Percentiles rank a stretch among this genome's conserved stretches.
Evolutionary conservation across 1,140 invertebrate genomes (phyloP).

Genomic region (Hetaerina americana): DNA sequence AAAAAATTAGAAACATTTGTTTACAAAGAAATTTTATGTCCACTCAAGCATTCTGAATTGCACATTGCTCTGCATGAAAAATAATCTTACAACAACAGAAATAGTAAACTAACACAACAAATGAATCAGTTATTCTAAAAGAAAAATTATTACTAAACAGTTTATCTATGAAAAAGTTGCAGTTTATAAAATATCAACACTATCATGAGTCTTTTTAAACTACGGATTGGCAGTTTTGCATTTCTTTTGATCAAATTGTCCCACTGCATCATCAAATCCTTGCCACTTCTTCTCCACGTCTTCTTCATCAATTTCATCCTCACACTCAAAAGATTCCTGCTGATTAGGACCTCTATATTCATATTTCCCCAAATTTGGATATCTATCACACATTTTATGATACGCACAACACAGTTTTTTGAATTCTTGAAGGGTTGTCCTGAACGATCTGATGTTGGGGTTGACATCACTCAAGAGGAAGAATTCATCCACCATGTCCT

Average conservation of each 20-base stretch:
- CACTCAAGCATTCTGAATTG: too few relatives aligned
- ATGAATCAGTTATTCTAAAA: too few relatives aligned
- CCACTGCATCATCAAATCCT: slow-evolving; percentile 2
- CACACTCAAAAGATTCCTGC: background rate
- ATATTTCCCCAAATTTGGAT: slow-evolving; percentile 56
- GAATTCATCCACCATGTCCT: slow-evolving; percentile 52
- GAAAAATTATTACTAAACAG: too few relatives aligned
- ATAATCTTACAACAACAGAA: too few relatives aligned
- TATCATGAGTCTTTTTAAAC: too few relatives aligned
- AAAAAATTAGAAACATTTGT: too few relatives aligned
- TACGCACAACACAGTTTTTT: slow-evolving; percentile 64
- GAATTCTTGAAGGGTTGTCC: slow-evolving; percentile 68
- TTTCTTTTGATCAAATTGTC: background rate
- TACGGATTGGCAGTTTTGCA: too few relatives aligned
- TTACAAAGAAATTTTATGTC: too few relatives aligned
- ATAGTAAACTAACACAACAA: too few relatives aligned
- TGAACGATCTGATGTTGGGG: slow-evolving; percentile 47
- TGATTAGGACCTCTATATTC: slow-evolving; percentile 29
- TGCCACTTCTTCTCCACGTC: slow-evolving; percentile 1
- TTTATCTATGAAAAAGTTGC: too few relatives aligned
- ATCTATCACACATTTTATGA: slow-evolving; percentile 47
- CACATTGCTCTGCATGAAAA: too few relatives aligned
- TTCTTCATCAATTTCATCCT: background rate
- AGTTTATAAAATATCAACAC: too few relatives aligned
- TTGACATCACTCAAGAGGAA: slow-evolving; percentile 60